Percentiles rank a stretch among this genome's conserved stretches.
phyloP scores from a whole-genome alignment of 2,113 vertebrate species.

The Nycticryphes semicollaris region DNA sequence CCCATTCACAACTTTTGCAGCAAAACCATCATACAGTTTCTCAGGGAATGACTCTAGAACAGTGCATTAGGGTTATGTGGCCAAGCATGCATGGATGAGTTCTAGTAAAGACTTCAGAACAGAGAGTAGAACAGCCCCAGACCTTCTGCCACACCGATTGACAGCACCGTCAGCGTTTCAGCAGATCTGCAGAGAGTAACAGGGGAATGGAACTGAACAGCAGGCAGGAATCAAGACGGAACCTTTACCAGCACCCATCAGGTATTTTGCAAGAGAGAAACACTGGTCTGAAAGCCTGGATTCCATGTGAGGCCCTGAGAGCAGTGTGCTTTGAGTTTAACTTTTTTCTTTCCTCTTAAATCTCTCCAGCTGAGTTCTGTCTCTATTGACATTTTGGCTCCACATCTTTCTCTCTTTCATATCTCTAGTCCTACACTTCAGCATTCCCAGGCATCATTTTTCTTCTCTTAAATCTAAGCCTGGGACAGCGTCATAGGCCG shows the following conservation, averaged over 20 bases:
- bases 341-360: neutral
- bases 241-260: neutral
- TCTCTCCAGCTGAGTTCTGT: neutral
- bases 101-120: neutral
- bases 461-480: neutral
- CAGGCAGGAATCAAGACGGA: neutral
- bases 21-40: neutral
- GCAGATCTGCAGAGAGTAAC: neutral
- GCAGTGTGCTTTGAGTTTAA: neutral
- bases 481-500: neutral
- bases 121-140: neutral
- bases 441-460: neutral
- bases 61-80: neutral
- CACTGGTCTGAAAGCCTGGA: neutral
- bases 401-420: neutral
- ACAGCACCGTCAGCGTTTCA: neutral
- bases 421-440: neutral
- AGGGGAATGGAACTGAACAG: neutral
- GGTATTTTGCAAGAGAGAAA: neutral
- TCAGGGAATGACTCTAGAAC: neutral
- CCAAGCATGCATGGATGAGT: neutral
- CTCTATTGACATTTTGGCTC: neutral
- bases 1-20: neutral
- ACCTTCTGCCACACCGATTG: neutral
- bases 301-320: neutral